A percentile compares a stretch with the other conserved stretches of the same genome.
Evolutionary conservation across 2,113 vertebrate species (phyloP).

Genomic region (Daubentonia madagascariensis): DNA sequence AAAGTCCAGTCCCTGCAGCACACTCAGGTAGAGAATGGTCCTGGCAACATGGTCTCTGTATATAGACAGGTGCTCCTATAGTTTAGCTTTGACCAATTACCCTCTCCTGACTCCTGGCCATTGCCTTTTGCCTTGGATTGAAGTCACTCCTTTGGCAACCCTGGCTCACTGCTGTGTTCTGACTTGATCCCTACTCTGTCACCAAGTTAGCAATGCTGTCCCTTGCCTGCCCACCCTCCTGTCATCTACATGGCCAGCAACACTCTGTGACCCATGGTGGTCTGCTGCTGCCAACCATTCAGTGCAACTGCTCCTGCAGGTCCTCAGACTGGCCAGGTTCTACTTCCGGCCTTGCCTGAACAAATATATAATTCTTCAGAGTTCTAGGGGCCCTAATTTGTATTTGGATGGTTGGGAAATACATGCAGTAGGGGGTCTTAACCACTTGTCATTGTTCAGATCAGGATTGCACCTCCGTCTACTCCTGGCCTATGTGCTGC

Average conservation of each 20-base stretch:
- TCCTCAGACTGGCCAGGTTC: neutral
- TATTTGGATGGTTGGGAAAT: neutral
- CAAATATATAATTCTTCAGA: neutral
- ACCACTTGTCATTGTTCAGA: neutral
- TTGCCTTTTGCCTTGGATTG: neutral
- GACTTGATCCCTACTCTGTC: neutral
- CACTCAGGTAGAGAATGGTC: neutral
- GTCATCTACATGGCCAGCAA: neutral
- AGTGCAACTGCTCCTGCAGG: neutral
- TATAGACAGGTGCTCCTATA: neutral
- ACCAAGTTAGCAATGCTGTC: neutral
- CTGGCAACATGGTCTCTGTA: neutral
- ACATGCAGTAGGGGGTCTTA: neutral
- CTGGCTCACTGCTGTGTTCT: neutral
- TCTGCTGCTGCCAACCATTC: neutral
- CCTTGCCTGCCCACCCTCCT: neutral
- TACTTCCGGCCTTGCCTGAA: neutral
- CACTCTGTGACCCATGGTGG: too few species aligned
- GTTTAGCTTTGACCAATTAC: neutral
- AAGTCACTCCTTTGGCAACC: neutral
- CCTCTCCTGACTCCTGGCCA: neutral
- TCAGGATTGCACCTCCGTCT: neutral
- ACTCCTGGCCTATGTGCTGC: too few species aligned
- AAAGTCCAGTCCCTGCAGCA: neutral
- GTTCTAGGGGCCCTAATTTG: neutral